These are phyloP conservation scores for Prosopocoilus inquinatus DNA, from an alignment of 2,888 invertebrate species.

Conservation along the genomic window DNA sequence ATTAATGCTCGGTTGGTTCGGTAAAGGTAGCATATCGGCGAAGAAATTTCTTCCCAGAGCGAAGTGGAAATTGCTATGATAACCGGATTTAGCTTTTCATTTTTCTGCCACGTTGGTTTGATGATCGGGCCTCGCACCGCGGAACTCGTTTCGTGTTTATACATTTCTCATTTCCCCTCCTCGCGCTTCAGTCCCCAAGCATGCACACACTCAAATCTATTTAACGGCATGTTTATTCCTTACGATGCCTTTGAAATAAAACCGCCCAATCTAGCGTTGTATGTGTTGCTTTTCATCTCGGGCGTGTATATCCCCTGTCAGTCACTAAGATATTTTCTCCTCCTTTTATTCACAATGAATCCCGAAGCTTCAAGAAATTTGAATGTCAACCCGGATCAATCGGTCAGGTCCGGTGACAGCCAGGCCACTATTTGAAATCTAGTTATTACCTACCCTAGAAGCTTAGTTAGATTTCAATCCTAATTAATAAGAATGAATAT, in stretches of 20 bases:
- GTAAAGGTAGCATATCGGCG: background rate
- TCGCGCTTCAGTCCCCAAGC: slow-evolving; percentile 33
- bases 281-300: slow-evolving; percentile 1
- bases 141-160: slow-evolving; percentile 38
- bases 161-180: slow-evolving; percentile 45
- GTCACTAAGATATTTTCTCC: slow-evolving; percentile 30
- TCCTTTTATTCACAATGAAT: slow-evolving; percentile 44
- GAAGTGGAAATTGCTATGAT: slow-evolving; percentile 53
- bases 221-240: slow-evolving; percentile 37
- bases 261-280: slow-evolving; percentile 20
- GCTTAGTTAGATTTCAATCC: too few species aligned
- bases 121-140: slow-evolving; percentile 42
- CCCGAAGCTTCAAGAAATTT: slow-evolving; percentile 50
- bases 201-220: slow-evolving; percentile 34
- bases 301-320: slow-evolving; percentile 33
- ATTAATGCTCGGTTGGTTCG: background rate
- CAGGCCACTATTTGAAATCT: background rate
- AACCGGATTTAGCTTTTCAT: slow-evolving; percentile 57
- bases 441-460: too few species aligned
- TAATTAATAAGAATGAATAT: too few species aligned
- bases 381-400: slow-evolving; percentile 53
- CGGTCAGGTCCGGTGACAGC: slow-evolving; percentile 37
- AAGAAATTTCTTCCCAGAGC: slow-evolving; percentile 23
- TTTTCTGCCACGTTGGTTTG: slow-evolving; percentile 55
- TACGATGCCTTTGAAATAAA: slow-evolving; percentile 36